Conservation (phyloP, 2,888 invertebrate genomes). For the Rhagophthalmus giganteus region DNA sequence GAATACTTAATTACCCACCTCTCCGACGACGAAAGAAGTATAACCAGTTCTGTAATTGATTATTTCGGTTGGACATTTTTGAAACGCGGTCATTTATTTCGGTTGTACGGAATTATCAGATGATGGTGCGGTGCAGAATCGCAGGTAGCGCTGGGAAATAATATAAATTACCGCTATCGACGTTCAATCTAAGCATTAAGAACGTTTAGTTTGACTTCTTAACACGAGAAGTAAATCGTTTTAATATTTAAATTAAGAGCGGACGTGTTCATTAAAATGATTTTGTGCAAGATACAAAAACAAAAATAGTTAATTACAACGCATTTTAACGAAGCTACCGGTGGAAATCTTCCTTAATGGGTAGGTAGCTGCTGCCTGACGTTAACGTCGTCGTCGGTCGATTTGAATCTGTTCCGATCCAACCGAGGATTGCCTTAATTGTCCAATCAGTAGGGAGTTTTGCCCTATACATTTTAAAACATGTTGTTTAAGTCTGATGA, state of each 20-base stretch:
- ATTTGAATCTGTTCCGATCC: neutral
- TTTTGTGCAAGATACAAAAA: slow-evolving; percentile 28
- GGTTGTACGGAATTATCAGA: slow-evolving; percentile 33
- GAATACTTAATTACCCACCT: slow-evolving; percentile 15
- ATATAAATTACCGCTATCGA: slow-evolving; percentile 32
- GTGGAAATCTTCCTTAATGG: slow-evolving; percentile 11
- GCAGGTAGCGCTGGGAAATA: slow-evolving; percentile 31
- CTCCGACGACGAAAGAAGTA: slow-evolving; percentile 3
- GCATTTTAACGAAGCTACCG: slow-evolving; percentile 16
- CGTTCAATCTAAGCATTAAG: slow-evolving; percentile 30
- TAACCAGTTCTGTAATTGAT: slow-evolving; percentile 23
- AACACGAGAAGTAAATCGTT: slow-evolving; percentile 31
- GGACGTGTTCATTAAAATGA: slow-evolving; percentile 32
- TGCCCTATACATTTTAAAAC: too few relatives aligned
- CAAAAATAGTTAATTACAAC: slow-evolving; percentile 26
- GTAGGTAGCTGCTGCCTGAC: slow-evolving; percentile 17
- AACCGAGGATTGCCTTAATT: too few relatives aligned
- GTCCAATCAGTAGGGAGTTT: too few relatives aligned
- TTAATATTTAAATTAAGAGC: slow-evolving; percentile 30
- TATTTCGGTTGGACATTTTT: slow-evolving; percentile 25
- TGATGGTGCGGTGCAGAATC: slow-evolving; percentile 29
- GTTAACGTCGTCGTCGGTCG: neutral
- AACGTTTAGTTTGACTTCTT: slow-evolving; percentile 32
- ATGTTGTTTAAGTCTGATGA: too few relatives aligned
- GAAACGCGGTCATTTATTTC: slow-evolving; percentile 35